Base-by-base conservation (phyloP, 2,113 vertebrate species). In the Syngnathus floridae region DNA sequence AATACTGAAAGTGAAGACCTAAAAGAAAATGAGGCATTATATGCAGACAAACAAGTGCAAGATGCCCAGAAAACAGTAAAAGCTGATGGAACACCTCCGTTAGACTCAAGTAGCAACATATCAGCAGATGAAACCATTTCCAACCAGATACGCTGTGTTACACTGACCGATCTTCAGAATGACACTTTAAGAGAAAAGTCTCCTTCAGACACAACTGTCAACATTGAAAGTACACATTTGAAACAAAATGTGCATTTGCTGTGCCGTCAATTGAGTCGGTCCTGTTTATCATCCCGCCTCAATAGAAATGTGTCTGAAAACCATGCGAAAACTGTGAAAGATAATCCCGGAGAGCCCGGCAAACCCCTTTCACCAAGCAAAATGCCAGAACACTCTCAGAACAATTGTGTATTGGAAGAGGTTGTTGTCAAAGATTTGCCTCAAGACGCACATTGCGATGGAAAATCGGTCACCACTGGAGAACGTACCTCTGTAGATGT, bases 221-320 rank as follows among this genome's bases (percentile, higher is more conserved):
- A 64, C 14, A 4, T 17, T 46, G 14, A 49, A 31, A 56, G 13
- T 57, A 21, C 75, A 17, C n/a, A 65, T 66, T 11, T 75, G 8
- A 58, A 71, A 31, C 64, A 73, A 65, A 79, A 59, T 21, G 2
- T 4, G 21, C 70, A 76, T 66, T 72, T 54, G 11, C 10, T 67
- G 8, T 83, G 77, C 51, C 70, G 51, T 16, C 37, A 10, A 13
- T 43, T 69, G n/a, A 82, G 74, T 72, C 71, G 66, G 7, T 17
- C n/a, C 3, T 75, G 75, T 60, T 49, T 71, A n/a, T 60, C 58
- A 12, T 57, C 80, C 10, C 38, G 61, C 63, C 19, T 74, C 17
- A 68, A 78, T 43, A 5, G 62, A n/a, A 62, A 67, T 3, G 11
- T 4, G 21, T 14, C 73, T 12, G 62, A 70, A 66, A 67, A n/a